Evolutionary conservation across 2,113 vertebrate species (phyloP).

Genomic region (Protobothrops flavoviridis): DNA sequence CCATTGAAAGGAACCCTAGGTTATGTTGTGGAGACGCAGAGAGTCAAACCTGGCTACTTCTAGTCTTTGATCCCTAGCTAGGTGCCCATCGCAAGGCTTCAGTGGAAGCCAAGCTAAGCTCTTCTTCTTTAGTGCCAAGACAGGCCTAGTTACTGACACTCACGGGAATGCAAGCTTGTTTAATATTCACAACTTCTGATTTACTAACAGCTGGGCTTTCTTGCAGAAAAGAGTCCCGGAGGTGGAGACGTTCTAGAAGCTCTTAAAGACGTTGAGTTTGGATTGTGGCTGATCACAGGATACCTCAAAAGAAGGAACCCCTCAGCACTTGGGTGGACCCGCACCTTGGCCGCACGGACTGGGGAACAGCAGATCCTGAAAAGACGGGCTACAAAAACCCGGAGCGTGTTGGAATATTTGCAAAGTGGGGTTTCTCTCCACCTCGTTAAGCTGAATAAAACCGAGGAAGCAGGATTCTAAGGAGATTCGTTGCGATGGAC

Average conservation of each 20-base stretch:
- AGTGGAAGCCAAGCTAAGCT: background rate
- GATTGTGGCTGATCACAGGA: background rate
- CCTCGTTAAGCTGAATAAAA: background rate
- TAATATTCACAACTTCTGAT: background rate
- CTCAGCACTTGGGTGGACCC: too few species aligned
- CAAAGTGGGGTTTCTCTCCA: background rate
- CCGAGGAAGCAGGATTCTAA: background rate
- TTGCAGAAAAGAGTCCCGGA: background rate
- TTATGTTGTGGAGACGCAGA: background rate
- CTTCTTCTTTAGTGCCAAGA: background rate
- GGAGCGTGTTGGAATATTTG: background rate
- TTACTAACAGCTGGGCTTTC: background rate
- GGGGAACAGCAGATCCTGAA: background rate
- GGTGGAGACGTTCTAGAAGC: background rate
- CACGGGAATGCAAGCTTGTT: background rate
- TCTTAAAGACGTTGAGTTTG: accelerated
- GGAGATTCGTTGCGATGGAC: background rate
- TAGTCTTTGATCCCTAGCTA: background rate
- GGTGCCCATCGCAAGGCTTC: background rate
- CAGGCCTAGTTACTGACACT: background rate
- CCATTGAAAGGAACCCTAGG: background rate
- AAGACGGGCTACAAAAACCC: too few species aligned
- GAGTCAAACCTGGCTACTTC: background rate
- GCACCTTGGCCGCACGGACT: background rate
- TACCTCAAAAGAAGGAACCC: background rate